Evolutionary conservation across 2,888 invertebrate species (phyloP), one percentile per base, ranked within the genome.

Genomic region (Eilema sororculum): DNA sequence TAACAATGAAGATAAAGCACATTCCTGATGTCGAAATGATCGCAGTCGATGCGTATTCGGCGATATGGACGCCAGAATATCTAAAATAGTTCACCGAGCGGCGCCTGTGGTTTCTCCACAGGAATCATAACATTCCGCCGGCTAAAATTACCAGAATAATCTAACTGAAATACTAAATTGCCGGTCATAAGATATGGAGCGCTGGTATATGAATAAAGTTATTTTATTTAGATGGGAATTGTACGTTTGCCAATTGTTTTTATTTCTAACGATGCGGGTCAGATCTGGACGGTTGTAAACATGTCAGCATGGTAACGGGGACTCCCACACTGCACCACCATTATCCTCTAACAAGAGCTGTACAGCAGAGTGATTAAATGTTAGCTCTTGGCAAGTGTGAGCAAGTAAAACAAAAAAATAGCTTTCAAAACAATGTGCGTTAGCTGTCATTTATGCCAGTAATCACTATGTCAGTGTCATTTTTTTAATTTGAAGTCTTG

Each of bases 61-160:
- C 69, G 76, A 61, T 78, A 78, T 74, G 68, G 62, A 62, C 72
- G 68, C 72, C 74, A 76, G 72, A 59, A 76, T 73, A 78, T 84
- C 88, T 83, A 89, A 90, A 91, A 88, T 86, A 84, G 86, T 84
- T 76, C 76, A 61, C 75, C 60, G 66, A 77, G 73, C 76, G 85
- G 85, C 87, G 87, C 85, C 82, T 80, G 83, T 79, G 79, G 75
- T 82, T 78, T 73, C 78, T 80, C 80, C 74, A 69, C 80, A 84
- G 85, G 84, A 81, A 90, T 88, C 88, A 88, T 86, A 89, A 87
- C 84, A 87, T 87, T 87, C 82, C 81, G 62, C 63, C 76, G 71
- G 84, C 90, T 89, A 89, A 91, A 91, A 89, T 91, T 87, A 90
- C 83, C 77, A 65, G 68, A 77, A 83, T 86, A 87, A 90, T 90